Evolutionary conservation across 2,113 vertebrate genomes (phyloP).

Genomic region (Prochilodus magdalenae): DNA sequence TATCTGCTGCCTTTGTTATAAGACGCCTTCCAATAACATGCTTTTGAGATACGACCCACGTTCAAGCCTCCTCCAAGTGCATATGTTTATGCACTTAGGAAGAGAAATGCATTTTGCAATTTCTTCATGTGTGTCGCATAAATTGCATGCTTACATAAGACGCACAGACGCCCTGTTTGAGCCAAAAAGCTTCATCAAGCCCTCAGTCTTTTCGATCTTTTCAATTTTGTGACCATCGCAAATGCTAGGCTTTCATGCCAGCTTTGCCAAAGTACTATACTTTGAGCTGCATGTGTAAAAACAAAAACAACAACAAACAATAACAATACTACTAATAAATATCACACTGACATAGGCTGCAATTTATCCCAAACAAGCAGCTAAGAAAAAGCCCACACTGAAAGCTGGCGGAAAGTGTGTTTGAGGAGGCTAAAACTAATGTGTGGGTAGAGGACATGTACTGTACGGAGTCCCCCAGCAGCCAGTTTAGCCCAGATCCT

Average conservation of each 20-base stretch:
- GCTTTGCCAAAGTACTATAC: background rate
- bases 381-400: conserved; percentile 14
- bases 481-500: conserved; percentile 75
- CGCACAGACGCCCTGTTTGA: no score
- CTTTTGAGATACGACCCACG: no score
- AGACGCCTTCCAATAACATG: background rate
- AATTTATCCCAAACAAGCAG: background rate
- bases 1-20: background rate
- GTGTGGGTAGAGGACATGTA: conserved; percentile 41
- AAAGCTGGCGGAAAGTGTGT: conserved; percentile 35
- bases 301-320: background rate
- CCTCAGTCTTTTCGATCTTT: background rate
- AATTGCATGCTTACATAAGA: background rate
- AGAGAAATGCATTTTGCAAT: background rate
- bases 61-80: no score
- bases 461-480: conserved; percentile 50
- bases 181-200: no score
- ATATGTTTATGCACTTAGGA: background rate
- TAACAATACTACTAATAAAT: background rate
- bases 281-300: background rate
- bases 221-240: background rate
- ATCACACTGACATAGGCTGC: background rate
- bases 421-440: conserved; percentile 32
- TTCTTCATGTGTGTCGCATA: background rate
- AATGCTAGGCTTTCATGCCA: background rate